These are phyloP conservation scores for Thomomys bottae DNA, from an alignment of 2,113 vertebrate genomes.

Conservation along the genomic window DNA sequence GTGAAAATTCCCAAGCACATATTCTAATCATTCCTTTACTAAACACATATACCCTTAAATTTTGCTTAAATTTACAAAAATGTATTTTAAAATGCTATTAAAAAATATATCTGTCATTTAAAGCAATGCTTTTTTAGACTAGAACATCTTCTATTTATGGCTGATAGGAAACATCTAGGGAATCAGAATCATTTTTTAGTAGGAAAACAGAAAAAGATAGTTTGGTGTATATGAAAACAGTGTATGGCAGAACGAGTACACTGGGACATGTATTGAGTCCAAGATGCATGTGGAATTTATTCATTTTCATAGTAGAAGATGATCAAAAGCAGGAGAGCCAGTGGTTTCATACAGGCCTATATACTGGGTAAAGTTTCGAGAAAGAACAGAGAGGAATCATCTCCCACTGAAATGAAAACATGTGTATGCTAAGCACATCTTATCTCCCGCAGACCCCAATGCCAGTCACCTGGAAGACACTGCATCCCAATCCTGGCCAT, in stretches of 20 bases:
- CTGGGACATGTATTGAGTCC: neutral
- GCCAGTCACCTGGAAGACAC: constrained; percentile 90
- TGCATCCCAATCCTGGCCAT: constrained; percentile 96
- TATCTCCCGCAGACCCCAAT: neutral
- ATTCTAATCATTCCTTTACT: neutral
- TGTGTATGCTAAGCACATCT: accelerated
- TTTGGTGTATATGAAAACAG: neutral
- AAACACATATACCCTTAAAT: neutral
- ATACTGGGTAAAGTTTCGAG: neutral
- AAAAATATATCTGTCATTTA: neutral
- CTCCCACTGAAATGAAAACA: neutral
- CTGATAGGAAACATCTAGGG: neutral
- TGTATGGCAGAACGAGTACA: neutral
- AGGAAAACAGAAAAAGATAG: neutral
- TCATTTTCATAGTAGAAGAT: neutral
- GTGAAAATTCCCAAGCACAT: neutral
- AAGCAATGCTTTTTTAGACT: constrained; percentile 6
- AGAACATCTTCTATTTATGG: neutral
- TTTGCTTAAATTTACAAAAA: constrained; percentile 9
- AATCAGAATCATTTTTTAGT: neutral
- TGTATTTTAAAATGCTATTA: constrained; percentile 10
- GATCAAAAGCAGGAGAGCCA: neutral
- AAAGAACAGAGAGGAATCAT: neutral
- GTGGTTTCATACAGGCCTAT: neutral
- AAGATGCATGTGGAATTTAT: neutral